Conservation (phyloP, 1,140 invertebrate species). For the Rhyacophila brunnea region DNA sequence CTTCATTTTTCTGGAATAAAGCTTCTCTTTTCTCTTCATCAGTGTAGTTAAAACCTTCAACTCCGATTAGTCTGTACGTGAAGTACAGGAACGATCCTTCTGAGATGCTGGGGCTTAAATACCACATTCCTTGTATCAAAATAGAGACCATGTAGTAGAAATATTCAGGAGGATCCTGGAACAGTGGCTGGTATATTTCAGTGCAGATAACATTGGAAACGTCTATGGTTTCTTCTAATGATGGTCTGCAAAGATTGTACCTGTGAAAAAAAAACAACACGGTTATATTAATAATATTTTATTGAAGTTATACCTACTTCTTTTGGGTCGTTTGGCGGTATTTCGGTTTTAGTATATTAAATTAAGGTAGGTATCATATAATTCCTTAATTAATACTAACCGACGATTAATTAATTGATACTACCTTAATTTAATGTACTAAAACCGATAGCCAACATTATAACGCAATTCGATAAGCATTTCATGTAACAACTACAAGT, state of each 20-base stretch:
- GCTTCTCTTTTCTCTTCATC: neutral
- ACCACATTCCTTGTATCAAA: slow-evolving; percentile 51
- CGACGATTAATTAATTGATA: too few relatives aligned
- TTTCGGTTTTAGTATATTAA: too few relatives aligned
- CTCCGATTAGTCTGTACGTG: slow-evolving; percentile 39
- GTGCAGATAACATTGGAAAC: slow-evolving; percentile 44
- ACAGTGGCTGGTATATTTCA: slow-evolving; percentile 45
- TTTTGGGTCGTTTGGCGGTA: too few relatives aligned
- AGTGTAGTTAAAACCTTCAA: slow-evolving; percentile 45
- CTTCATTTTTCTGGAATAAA: too few relatives aligned
- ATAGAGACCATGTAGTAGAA: slow-evolving; percentile 50
- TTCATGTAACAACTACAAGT: too few relatives aligned
- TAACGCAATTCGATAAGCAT: too few relatives aligned
- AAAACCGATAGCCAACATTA: too few relatives aligned
- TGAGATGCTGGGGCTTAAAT: slow-evolving; percentile 43
- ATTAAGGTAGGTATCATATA: too few relatives aligned
- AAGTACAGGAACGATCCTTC: slow-evolving; percentile 40
- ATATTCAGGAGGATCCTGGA: slow-evolving; percentile 50
- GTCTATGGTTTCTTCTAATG: slow-evolving; percentile 45
- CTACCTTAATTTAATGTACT: too few relatives aligned
- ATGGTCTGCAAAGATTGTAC: slow-evolving; percentile 59
- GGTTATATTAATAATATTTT: neutral
- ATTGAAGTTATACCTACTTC: too few relatives aligned
- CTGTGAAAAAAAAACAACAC: slow-evolving; percentile 38
- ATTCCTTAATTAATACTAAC: too few relatives aligned